A percentile compares a stretch with the other conserved stretches of the same genome.
These are phyloP conservation scores for Willowsia nigromaculata DNA, from an alignment of 2,888 invertebrate genomes.

Conservation along the genomic window DNA sequence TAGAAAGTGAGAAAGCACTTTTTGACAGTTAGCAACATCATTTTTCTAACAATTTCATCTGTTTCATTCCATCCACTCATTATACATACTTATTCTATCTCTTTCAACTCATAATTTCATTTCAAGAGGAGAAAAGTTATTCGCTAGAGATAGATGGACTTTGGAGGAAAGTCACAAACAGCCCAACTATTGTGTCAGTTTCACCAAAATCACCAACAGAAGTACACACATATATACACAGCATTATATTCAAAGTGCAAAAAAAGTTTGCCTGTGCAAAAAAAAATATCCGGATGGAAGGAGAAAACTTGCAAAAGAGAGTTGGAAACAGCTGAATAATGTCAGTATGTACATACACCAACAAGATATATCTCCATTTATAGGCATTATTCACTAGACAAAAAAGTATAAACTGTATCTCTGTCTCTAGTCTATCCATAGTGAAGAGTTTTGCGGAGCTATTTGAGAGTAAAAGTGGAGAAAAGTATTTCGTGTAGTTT, in stretches of 20 bases:
- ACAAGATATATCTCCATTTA: neutral
- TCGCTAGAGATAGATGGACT: neutral
- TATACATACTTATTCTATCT: neutral
- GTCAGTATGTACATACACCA: neutral
- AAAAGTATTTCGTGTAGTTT: constrained; percentile 11
- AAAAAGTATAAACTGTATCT: neutral
- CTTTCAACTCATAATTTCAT: constrained; percentile 50
- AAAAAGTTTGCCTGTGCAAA: constrained; percentile 2
- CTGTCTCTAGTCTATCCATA: neutral
- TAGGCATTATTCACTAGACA: neutral
- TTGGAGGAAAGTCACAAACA: neutral
- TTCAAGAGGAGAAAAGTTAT: neutral
- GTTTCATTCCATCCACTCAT: neutral
- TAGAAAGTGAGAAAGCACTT: constrained; percentile 15
- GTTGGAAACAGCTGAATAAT: constrained; percentile 12
- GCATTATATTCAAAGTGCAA: neutral
- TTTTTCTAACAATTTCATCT: constrained; percentile 36
- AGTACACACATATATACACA: too few relatives aligned
- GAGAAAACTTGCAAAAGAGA: constrained; percentile 17
- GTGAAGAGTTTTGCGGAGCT: constrained; percentile 26
- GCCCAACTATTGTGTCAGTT: neutral
- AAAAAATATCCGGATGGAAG: constrained; percentile 8
- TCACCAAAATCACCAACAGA: neutral
- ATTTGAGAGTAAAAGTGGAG: constrained; percentile 42
- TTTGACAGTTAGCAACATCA: constrained; percentile 56